These are phyloP conservation scores for Calliphora vicina DNA, from an alignment of 1,140 invertebrate genomes.

Conservation along the genomic window DNA sequence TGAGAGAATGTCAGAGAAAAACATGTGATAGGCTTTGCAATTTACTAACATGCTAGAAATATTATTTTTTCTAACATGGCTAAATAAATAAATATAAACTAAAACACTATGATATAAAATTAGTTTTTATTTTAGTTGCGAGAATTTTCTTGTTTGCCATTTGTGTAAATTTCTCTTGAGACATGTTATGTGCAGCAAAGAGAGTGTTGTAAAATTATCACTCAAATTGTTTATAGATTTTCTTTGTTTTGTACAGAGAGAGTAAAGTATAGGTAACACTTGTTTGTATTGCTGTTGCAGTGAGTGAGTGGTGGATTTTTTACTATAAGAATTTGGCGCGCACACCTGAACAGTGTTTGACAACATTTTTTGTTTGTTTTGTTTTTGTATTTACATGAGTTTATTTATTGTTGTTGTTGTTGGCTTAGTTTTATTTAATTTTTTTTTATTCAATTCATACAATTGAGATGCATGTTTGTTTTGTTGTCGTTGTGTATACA, in stretches of 20 bases:
- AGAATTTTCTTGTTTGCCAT: no score
- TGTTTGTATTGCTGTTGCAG: not conserved
- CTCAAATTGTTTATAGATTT: no score
- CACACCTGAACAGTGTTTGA: not conserved
- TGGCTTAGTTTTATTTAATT: not conserved
- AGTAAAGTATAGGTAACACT: not conserved
- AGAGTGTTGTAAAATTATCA: not conserved
- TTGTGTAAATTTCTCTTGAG: not conserved
- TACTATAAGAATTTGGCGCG: not conserved
- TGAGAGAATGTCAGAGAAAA: not conserved
- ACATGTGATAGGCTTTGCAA: not conserved
- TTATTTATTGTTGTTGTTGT: not conserved
- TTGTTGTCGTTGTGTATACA: slow-evolving; percentile 10
- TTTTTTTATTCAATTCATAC: not conserved
- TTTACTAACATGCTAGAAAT: not conserved
- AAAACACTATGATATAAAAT: not conserved
- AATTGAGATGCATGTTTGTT: not conserved
- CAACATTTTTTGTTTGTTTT: no score
- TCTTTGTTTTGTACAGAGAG: not conserved
- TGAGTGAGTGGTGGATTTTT: slow-evolving; percentile 11
- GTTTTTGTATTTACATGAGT: slow-evolving; percentile 4
- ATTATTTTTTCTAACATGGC: not conserved
- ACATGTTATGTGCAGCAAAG: no score
- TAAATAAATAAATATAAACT: not conserved
- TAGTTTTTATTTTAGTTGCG: not conserved